Percentiles rank a stretch among this genome's conserved stretches.
Evolutionary conservation across 1,140 invertebrate genomes (phyloP).

Genomic region (Telenomus remus): DNA sequence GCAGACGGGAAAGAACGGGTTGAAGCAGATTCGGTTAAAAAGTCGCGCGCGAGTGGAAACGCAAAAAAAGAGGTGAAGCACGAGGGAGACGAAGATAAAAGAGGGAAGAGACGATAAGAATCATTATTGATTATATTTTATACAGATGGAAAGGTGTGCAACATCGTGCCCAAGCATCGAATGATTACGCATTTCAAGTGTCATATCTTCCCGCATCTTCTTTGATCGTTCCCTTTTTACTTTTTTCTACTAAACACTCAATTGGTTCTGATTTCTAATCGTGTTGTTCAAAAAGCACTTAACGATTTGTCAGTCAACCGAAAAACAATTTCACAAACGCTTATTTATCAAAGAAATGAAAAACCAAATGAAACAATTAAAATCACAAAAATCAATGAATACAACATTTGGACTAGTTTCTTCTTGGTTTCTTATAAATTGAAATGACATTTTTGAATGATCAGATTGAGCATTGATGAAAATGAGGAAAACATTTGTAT

Average conservation of each 20-base stretch:
- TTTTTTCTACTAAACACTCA: background rate
- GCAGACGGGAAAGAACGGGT: background rate
- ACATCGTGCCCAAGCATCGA: conserved; percentile 8
- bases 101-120: conserved; percentile 51
- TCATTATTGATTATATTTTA: conserved; percentile 57
- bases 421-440: too few relatives aligned
- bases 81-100: conserved; percentile 17
- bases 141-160: conserved; percentile 39
- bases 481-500: too few relatives aligned
- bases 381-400: too few relatives aligned
- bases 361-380: background rate
- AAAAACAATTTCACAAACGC: background rate
- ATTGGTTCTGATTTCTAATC: background rate
- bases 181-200: conserved; percentile 24
- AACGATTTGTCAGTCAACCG: background rate
- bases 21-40: background rate
- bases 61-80: conserved; percentile 14
- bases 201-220: background rate
- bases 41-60: conserved; percentile 9
- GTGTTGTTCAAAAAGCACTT: background rate
- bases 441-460: too few relatives aligned
- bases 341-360: too few relatives aligned
- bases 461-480: too few relatives aligned
- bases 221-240: background rate
- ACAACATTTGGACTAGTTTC: too few relatives aligned